Percentiles rank a stretch among this genome's conserved stretches.
phyloP scores from a whole-genome alignment of 2,888 invertebrate species.

The Malthinus flaveolus region DNA sequence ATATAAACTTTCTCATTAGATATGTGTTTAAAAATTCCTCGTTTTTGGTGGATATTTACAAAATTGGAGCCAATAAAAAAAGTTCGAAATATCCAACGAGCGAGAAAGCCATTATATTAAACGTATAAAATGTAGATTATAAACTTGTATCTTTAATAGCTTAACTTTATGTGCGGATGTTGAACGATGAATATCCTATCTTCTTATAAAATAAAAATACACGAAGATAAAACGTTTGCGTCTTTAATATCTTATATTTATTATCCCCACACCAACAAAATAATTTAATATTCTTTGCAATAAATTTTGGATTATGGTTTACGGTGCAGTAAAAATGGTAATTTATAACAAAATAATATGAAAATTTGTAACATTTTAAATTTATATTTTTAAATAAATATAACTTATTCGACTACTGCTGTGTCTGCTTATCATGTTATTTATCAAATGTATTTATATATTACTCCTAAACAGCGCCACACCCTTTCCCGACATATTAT shows the following conservation, averaged over 20 bases:
- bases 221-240: conserved; percentile 48
- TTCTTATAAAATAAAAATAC: conserved; percentile 50
- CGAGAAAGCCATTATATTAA: conserved; percentile 29
- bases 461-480: conserved; percentile 33
- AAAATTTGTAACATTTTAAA: conserved; percentile 45
- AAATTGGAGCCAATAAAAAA: conserved; percentile 28
- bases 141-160: conserved; percentile 57
- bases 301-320: conserved; percentile 57
- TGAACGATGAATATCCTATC: conserved; percentile 52
- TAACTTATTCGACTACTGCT: conserved; percentile 46
- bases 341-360: conserved; percentile 55
- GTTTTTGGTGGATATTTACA: conserved; percentile 16
- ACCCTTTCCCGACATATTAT: conserved; percentile 44
- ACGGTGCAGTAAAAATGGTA: conserved; percentile 55
- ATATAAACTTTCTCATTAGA: conserved; percentile 14
- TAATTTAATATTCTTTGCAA: conserved; percentile 56
- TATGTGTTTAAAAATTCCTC: conserved; percentile 1
- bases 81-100: conserved; percentile 26
- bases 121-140: conserved; percentile 54
- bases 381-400: conserved; percentile 41
- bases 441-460: conserved; percentile 44
- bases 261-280: conserved; percentile 52
- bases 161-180: conserved; percentile 53
- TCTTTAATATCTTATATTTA: conserved; percentile 56
- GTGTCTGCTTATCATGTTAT: conserved; percentile 42